Conservation (phyloP, 2,888 invertebrate genomes). For the Silvanus unidentatus region DNA sequence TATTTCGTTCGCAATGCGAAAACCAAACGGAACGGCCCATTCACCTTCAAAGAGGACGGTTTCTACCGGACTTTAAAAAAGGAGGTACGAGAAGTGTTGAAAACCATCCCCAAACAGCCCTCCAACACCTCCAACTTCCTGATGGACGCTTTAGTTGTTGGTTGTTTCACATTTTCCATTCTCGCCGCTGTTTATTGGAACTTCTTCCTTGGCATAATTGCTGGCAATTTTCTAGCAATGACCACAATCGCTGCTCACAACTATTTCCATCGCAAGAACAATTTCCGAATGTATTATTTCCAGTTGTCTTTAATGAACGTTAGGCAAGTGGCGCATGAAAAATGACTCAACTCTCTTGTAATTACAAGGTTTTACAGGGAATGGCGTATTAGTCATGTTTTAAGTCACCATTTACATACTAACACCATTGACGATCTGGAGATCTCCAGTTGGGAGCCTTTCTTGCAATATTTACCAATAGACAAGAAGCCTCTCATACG, state of each 20-base stretch:
- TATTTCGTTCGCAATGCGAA: slow-evolving; percentile 61
- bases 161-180: slow-evolving; percentile 32
- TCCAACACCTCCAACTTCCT: slow-evolving; percentile 41
- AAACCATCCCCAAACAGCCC: slow-evolving; percentile 48
- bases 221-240: slow-evolving; percentile 56
- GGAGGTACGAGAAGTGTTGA: slow-evolving; percentile 50
- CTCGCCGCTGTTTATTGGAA: slow-evolving; percentile 36
- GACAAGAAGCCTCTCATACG: slow-evolving; percentile 51
- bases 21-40: slow-evolving; percentile 61
- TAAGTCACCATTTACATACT: slow-evolving; percentile 74
- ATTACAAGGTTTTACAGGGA: slow-evolving; percentile 48
- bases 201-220: slow-evolving; percentile 45
- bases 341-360: no score
- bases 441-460: slow-evolving; percentile 61
- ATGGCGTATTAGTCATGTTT: slow-evolving; percentile 68
- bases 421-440: slow-evolving; percentile 73
- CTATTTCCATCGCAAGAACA: slow-evolving; percentile 69
- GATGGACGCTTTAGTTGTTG: slow-evolving; percentile 41
- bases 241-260: slow-evolving; percentile 64
- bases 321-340: slow-evolving; percentile 42
- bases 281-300: slow-evolving; percentile 73
- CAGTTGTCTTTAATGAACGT: slow-evolving; percentile 64
- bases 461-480: slow-evolving; percentile 56
- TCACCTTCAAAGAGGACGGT: slow-evolving; percentile 67
- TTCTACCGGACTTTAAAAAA: slow-evolving; percentile 68